Conservation (phyloP, 2,888 invertebrate genomes). For the Hyppa rectilinea region DNA sequence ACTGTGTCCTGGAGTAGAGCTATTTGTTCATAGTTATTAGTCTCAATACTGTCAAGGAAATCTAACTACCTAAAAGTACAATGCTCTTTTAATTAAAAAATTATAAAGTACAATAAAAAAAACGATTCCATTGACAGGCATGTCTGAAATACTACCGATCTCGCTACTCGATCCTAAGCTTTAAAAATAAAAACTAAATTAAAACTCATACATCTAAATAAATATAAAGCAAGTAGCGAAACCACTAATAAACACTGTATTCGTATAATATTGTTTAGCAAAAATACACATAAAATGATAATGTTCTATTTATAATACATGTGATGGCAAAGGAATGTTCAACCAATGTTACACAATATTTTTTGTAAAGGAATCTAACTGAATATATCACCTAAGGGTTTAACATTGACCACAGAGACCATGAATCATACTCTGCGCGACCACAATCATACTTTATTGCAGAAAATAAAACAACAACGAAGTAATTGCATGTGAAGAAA, state of each 20-base stretch:
- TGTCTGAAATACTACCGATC: conserved; percentile 31
- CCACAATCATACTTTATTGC: conserved; percentile 28
- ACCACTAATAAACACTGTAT: conserved; percentile 29
- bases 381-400: conserved; percentile 41
- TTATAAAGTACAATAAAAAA: conserved; percentile 18
- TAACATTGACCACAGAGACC: conserved; percentile 56
- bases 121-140: conserved; percentile 42
- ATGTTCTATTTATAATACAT: conserved; percentile 39
- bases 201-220: conserved; percentile 52
- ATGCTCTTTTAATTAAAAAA: conserved; percentile 19
- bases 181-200: conserved; percentile 48
- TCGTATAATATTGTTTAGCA: conserved; percentile 55
- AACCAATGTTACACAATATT: conserved; percentile 53
- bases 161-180: conserved; percentile 44
- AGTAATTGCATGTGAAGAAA: not conserved
- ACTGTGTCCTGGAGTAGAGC: conserved; percentile 22
- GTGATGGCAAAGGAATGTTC: conserved; percentile 63
- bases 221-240: conserved; percentile 52
- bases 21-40: conserved; percentile 8
- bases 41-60: conserved; percentile 37
- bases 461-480: conserved; percentile 6
- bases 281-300: conserved; percentile 59
- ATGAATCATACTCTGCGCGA: conserved; percentile 48
- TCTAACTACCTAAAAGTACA: conserved; percentile 48
- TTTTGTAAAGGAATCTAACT: conserved; percentile 50